phyloP scores from a whole-genome alignment of 2,888 invertebrate genomes.

The Dyspetes luteomarginatus region DNA sequence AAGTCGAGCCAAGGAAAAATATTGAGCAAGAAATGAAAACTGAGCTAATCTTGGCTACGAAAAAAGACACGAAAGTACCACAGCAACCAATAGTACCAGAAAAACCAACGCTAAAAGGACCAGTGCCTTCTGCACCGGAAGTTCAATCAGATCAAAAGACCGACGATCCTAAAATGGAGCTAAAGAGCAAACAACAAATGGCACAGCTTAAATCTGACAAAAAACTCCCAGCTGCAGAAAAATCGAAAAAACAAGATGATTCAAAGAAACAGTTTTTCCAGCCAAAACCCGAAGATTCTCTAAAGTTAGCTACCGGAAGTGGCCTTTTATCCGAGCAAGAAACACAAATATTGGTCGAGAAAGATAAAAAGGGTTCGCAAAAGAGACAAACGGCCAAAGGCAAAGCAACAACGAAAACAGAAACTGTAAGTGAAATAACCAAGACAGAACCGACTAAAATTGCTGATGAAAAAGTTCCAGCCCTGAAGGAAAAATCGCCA shows the following conservation, averaged over 20 bases:
- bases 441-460: constrained; percentile 2
- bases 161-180: constrained; percentile 27
- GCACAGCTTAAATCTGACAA: constrained; percentile 30
- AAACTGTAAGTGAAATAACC: constrained; percentile 32
- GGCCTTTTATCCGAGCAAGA: constrained; percentile 25
- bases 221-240: constrained; percentile 32
- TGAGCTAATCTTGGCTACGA: background rate
- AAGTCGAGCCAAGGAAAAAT: background rate
- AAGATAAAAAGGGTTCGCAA: constrained; percentile 47
- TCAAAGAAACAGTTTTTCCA: background rate
- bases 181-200: constrained; percentile 29
- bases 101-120: constrained; percentile 42
- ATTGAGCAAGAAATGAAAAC: background rate
- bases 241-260: constrained; percentile 28
- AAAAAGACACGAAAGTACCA: background rate
- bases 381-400: constrained; percentile 48
- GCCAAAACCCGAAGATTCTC: constrained; percentile 22
- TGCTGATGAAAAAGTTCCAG: constrained; percentile 40
- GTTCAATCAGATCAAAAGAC: background rate
- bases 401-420: constrained; percentile 45
- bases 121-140: constrained; percentile 45
- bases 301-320: constrained; percentile 43
- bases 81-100: constrained; percentile 12
- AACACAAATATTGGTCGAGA: constrained; percentile 29
- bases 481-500: constrained; percentile 38